Evolutionary conservation across 35 echinoderm and acorn worm genomes (phyloP), one percentile per base, ranked within the genome.

Genomic region (Amphiura filiformis): DNA sequence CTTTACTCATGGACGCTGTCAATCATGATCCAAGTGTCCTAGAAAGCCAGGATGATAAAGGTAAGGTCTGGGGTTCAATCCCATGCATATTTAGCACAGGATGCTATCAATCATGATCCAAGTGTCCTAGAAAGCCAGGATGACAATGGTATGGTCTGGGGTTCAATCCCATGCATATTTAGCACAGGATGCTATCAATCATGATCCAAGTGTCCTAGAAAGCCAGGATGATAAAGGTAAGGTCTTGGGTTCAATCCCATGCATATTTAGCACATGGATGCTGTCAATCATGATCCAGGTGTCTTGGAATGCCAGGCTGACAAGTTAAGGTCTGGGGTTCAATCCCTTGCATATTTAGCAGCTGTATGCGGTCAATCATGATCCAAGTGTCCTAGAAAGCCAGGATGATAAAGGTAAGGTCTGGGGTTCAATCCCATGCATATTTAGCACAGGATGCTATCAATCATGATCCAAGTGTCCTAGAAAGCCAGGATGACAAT

Each of bases 41-140:
- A 14, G 94, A 97, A 82, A 90, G 87, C 44, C 87, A 93, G 65
- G 94, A 97, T 97, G 91, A 97, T 23, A 93, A 97, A 90, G 94
- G 94, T 97, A 44, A 81, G 90, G n/a, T 33, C 22, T 89, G 28
- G 7, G 7, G 7, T 7, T 52, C 20, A 20, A 11, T 11, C 7
- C 44, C 7, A 52, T 52, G 20, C 7, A 20, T 11, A 52, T 52
- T 20, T 11, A 52, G 7, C 20, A 11, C 7, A 80, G 78, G 22
- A 23, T 31, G 57, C 37, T 93, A 39, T 90, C 94, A 20, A 87
- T 90, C 76, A 91, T 87, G 32, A 86, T 87, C 1, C 90, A 90
- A 7, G 81, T 81, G 12, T 40, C 61, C 13, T 90, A 91, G 2
- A 92, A 96, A 44, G 76, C 93, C 2, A 44, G 90, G 31, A 77